These are phyloP conservation scores for Archips xylosteana DNA, from an alignment of 2,888 invertebrate genomes.

Conservation along the genomic window DNA sequence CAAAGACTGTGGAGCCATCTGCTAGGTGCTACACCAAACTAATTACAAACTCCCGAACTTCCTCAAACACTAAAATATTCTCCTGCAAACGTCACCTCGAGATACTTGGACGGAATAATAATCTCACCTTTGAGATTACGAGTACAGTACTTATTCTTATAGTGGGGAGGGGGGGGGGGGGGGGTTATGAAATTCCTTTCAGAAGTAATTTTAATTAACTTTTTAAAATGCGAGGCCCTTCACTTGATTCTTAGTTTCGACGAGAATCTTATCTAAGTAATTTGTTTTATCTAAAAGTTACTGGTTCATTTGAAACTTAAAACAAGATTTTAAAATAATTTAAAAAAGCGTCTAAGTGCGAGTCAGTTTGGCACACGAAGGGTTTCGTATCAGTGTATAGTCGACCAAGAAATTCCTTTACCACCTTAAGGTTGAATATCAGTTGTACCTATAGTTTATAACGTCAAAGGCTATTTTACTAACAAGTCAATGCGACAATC, in stretches of 20 bases:
- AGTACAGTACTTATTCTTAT: slow-evolving; percentile 21
- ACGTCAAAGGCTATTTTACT: no score
- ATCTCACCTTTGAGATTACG: slow-evolving; percentile 45
- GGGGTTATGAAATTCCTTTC: slow-evolving; percentile 8
- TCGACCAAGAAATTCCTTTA: no score
- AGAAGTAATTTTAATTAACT: slow-evolving; percentile 20
- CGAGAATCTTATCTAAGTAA: background rate
- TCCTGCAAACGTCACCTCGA: slow-evolving; percentile 81
- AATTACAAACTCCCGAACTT: slow-evolving; percentile 82
- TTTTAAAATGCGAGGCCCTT: background rate
- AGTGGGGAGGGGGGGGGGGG: background rate
- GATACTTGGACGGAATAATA: slow-evolving; percentile 72
- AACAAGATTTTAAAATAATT: background rate
- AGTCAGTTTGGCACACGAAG: no score
- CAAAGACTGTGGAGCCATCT: slow-evolving; percentile 75
- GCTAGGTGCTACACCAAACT: slow-evolving; percentile 73
- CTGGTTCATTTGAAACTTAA: background rate
- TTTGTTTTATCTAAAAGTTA: slow-evolving; percentile 4
- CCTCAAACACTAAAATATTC: slow-evolving; percentile 83
- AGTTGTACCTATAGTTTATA: no score
- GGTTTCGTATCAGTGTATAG: no score
- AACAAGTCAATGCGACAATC: no score
- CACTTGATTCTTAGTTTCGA: background rate
- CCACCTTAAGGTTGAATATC: no score
- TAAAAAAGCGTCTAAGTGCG: background rate